phyloP scores from a whole-genome alignment of 2,888 invertebrate species.

The Helicoverpa assulta region DNA sequence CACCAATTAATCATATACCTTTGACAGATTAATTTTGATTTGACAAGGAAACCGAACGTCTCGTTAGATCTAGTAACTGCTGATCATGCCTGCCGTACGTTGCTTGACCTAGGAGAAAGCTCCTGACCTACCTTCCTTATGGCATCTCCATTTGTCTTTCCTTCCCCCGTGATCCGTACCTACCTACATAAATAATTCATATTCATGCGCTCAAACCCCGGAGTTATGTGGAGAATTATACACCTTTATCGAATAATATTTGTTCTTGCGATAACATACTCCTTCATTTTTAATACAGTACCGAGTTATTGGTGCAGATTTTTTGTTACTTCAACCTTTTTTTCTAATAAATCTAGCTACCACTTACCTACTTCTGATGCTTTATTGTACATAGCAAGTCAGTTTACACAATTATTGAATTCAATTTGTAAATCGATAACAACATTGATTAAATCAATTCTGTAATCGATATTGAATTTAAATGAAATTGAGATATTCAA shows the following conservation, averaged over 20 bases:
- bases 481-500: constrained; percentile 31
- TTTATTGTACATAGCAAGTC: no score
- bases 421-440: constrained; percentile 23
- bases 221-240: constrained; percentile 70
- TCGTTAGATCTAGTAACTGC: no score
- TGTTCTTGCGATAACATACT: constrained; percentile 55
- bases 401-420: not conserved
- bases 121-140: no score
- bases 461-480: constrained; percentile 34
- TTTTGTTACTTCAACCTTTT: constrained; percentile 8
- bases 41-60: no score
- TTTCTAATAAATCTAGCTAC: not conserved
- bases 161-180: no score
- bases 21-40: no score
- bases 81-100: no score
- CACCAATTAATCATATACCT: no score
- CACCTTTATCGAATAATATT: constrained; percentile 62
- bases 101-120: no score
- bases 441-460: constrained; percentile 15
- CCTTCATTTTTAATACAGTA: constrained; percentile 39
- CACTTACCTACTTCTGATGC: not conserved
- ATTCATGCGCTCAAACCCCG: constrained; percentile 75
- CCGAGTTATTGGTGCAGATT: constrained; percentile 31
- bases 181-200: constrained; percentile 78
- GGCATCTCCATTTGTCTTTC: no score